Conservation (phyloP, 2,113 vertebrate genomes). For the Xenopus laevis region DNA sequence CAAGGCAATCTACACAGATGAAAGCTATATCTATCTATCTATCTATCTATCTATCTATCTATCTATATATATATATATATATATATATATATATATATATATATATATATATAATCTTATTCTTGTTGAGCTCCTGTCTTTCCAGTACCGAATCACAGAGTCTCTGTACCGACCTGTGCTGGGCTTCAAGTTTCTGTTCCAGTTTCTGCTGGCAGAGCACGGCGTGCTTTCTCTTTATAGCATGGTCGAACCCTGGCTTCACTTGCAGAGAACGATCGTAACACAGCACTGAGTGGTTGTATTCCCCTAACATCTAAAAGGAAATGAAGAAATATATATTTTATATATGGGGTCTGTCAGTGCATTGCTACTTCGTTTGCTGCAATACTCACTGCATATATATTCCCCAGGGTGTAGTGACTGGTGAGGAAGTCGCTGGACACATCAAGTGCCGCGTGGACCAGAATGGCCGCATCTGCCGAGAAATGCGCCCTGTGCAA, state of each 20-base stretch:
- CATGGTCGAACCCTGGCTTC: constrained; percentile 89
- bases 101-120: no score
- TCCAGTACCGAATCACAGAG: no score
- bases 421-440: constrained; percentile 92
- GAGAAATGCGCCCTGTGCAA: constrained; percentile 95
- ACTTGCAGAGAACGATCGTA: constrained; percentile 94
- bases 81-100: no score
- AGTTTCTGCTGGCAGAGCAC: constrained; percentile 97
- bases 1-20: no score
- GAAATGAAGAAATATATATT: no score
- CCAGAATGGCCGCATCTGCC: constrained; percentile 91
- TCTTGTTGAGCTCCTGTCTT: no score
- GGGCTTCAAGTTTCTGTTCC: constrained; percentile 94
- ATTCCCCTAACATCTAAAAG: constrained; percentile 95
- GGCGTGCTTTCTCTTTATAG: constrained; percentile 90
- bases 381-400: constrained; percentile 85
- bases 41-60: no score
- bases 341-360: no score
- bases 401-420: constrained; percentile 97
- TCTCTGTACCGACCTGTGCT: constrained; percentile 78
- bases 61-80: no score
- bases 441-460: constrained; percentile 86
- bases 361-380: no score
- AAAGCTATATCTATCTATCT: no score
- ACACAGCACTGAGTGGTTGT: constrained; percentile 97